A percentile compares a stretch with the other conserved stretches of the same genome.
Evolutionary conservation across 2,888 invertebrate genomes (phyloP).

Genomic region (Nymphalis polychloros): DNA sequence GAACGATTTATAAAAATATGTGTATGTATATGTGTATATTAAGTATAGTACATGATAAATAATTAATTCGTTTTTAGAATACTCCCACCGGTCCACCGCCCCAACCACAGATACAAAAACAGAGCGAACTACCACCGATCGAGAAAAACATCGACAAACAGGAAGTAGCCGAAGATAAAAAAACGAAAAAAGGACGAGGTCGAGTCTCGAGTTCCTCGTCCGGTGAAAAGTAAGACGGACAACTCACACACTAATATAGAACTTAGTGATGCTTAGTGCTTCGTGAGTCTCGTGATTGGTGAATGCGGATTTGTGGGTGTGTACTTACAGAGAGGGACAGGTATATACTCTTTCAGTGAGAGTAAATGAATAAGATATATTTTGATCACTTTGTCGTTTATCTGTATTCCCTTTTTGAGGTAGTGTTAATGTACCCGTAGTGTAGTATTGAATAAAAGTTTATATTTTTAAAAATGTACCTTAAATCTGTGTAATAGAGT

Average conservation of each 20-base stretch:
- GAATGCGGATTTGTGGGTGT: neutral
- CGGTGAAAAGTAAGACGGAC: conserved; percentile 64
- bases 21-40: too few species aligned
- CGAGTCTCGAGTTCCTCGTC: conserved; percentile 74
- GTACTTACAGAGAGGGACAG: conserved; percentile 23
- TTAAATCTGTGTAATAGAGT: conserved; percentile 31
- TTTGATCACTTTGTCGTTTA: conserved; percentile 46
- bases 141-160: conserved; percentile 50
- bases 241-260: conserved; percentile 10
- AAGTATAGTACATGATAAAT: too few species aligned
- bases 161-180: conserved; percentile 62
- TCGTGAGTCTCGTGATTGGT: conserved; percentile 10
- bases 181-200: conserved; percentile 64
- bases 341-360: conserved; percentile 43
- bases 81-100: conserved; percentile 45
- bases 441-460: conserved; percentile 20
- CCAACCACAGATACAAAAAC: conserved; percentile 43
- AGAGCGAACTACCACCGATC: conserved; percentile 46
- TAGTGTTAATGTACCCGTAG: conserved; percentile 16
- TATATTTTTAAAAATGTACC: conserved; percentile 31
- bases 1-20: too few species aligned
- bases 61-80: conserved; percentile 42
- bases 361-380: conserved; percentile 49
- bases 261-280: conserved; percentile 12
- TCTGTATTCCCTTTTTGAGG: conserved; percentile 29